Evolutionary conservation across 35 echinoderm and acorn worm genomes (phyloP).

Genomic region (Lytechinus pictus): DNA sequence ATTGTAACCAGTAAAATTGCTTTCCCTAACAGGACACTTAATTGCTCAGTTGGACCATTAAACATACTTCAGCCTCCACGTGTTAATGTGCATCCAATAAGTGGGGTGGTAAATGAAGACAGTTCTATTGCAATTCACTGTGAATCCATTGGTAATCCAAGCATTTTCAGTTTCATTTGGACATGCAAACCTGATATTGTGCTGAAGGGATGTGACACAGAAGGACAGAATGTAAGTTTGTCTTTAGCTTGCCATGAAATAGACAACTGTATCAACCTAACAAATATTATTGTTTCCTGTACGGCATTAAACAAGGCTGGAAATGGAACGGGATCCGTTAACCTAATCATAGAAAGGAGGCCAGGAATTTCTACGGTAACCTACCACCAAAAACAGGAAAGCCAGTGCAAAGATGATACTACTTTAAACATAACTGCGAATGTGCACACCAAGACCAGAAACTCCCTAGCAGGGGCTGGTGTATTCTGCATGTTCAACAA

Average conservation of each 20-base stretch:
- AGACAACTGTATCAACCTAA: neutral
- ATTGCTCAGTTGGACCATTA: neutral
- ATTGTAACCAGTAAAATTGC: neutral
- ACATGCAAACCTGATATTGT: neutral
- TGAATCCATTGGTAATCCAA: neutral
- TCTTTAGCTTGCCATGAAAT: neutral
- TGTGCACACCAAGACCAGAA: neutral
- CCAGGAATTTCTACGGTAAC: neutral
- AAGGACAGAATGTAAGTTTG: neutral
- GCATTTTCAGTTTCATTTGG: neutral
- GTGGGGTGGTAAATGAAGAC: neutral
- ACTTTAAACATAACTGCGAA: neutral
- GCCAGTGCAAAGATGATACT: neutral
- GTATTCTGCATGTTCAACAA: neutral
- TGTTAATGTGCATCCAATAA: neutral
- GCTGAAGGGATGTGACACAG: neutral
- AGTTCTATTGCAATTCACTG: neutral
- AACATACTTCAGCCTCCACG: neutral
- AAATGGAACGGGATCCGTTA: neutral
- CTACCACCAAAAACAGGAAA: neutral
- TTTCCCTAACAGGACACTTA: neutral
- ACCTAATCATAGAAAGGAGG: neutral
- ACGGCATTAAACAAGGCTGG: neutral
- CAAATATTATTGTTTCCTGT: neutral
- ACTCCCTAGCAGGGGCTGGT: neutral